phyloP scores from a whole-genome alignment of 2,797 vertebrate genomes.

The Clarias platycephalus region DNA sequence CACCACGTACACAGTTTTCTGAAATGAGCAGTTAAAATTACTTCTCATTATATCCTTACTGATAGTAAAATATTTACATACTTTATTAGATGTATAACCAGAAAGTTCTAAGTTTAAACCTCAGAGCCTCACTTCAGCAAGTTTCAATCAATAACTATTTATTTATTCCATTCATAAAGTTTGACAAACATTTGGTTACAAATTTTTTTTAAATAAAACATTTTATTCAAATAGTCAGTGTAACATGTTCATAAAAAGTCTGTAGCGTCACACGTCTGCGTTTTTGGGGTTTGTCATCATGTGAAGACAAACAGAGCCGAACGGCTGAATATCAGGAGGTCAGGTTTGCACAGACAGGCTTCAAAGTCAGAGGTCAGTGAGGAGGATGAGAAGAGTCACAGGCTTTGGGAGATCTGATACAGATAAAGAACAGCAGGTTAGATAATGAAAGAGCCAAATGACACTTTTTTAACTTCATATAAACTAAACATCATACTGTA shows the following conservation, averaged over 20 bases:
- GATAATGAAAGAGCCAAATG: neutral
- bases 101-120: no score
- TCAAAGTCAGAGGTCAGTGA: neutral
- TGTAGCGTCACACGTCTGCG: neutral
- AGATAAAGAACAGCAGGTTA: neutral
- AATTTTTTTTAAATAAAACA: neutral
- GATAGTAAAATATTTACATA: no score
- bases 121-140: neutral
- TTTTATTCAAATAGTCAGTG: neutral
- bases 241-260: neutral
- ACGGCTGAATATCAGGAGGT: neutral
- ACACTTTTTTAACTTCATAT: neutral
- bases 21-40: no score
- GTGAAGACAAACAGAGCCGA: neutral
- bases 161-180: neutral
- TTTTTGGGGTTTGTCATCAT: neutral
- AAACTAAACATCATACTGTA: neutral
- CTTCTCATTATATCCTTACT: no score
- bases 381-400: neutral
- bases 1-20: no score
- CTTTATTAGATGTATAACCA: no score
- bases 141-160: neutral
- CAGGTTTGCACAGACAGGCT: neutral
- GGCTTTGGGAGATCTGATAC: constrained; percentile 7
- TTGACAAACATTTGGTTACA: neutral